Evolutionary conservation across 2,888 invertebrate species (phyloP), one percentile per base, ranked within the genome.

Genomic region (Zaprionus bogoriensis): DNA sequence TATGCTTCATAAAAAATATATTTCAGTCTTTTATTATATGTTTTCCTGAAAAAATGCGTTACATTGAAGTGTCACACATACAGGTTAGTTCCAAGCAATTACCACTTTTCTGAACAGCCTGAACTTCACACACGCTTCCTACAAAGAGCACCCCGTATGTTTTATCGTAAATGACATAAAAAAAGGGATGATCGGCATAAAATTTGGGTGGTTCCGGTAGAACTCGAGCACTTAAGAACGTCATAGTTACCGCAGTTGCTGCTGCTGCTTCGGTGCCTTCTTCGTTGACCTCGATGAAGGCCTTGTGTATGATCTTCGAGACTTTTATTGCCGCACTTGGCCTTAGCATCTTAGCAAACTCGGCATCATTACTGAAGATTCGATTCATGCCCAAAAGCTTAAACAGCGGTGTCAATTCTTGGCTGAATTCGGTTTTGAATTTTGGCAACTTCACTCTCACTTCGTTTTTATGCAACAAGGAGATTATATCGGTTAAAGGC

Each of bases 201-300:
- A 81, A 77, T 10, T n/a, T n/a, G n/a, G 54, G 12, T 3, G 50
- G 50, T 2, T 6, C 10, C 2, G 5, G 4, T 1, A 36, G 17
- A 1, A n/a, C n/a, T n/a, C 44, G 14, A 4, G 7, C 0, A 28
- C 44, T 58, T 23, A 64, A 38, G 0, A 9, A 0, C 0, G 0
- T 0, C 0, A 62, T 1, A 0, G 5, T 0, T 2, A 10, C 14
- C 22, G 22, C 46, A 39, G 96, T 96, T 30, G 95, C 95, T 0
- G 96, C 96, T 20, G 96, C 95, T 0, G 96, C 96, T 88, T 96
- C 96, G 1, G 95, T 95, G 0, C 97, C 97, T 88, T 96, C 94
- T 87, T 97, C 97, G 87, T 96, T 95, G 0, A 97, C 95, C 87
- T 96, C 95, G 72, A 97, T 95, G 87, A 95, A 96, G 0, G 96